Percentiles rank a stretch among this genome's conserved stretches.
Conservation (phyloP, 2,888 invertebrate genomes). For the Cryptops parisi region DNA sequence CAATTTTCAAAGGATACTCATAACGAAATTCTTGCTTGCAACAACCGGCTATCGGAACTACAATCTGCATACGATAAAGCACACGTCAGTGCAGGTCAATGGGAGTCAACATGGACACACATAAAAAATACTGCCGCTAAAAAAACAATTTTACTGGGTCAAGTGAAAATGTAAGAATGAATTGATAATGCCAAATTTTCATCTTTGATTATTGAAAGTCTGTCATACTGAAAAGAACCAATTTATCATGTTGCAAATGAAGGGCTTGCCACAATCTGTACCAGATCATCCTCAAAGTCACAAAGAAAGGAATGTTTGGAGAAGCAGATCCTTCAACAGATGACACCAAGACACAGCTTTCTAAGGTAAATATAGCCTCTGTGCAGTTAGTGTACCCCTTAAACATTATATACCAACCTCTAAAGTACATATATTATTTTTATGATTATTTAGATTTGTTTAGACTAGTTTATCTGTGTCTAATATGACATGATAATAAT, state of each 20-base stretch:
- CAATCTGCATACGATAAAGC: slow-evolving; percentile 8
- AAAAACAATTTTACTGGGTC: slow-evolving; percentile 6
- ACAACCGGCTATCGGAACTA: slow-evolving; percentile 9
- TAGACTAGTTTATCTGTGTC: no score
- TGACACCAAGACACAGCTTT: slow-evolving; percentile 1
- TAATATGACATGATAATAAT: no score
- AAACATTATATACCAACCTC: no score
- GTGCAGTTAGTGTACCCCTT: no score
- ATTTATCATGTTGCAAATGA: not conserved
- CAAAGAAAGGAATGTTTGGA: not conserved
- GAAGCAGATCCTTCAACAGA: not conserved
- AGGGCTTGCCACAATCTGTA: slow-evolving; percentile 11
- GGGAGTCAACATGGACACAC: slow-evolving; percentile 8
- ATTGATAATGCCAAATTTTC: not conserved
- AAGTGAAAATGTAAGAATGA: slow-evolving; percentile 4
- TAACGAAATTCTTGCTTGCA: slow-evolving; percentile 4
- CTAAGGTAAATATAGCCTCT: no score
- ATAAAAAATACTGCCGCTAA: slow-evolving; percentile 12
- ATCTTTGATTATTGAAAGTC: not conserved
- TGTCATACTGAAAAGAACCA: not conserved
- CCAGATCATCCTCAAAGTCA: slow-evolving; percentile 3
- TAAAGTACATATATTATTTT: no score
- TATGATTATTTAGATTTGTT: no score
- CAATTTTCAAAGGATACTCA: not conserved
- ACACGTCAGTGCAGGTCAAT: not conserved